Conservation (phyloP, 2,888 invertebrate genomes). For the Parnassius glacialis region DNA sequence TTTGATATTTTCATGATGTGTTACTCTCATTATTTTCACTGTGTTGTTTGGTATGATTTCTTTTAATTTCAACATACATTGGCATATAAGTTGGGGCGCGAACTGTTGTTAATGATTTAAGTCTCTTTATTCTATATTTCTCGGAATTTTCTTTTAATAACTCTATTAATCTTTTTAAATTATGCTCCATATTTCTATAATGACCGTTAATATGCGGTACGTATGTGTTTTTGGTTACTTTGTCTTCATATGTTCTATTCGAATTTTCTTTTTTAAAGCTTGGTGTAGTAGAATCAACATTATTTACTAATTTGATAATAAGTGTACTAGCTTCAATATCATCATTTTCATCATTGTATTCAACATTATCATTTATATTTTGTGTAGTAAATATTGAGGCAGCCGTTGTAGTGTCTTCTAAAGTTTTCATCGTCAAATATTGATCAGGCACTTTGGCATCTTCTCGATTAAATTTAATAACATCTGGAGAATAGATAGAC, state of each 20-base stretch:
- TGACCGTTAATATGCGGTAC: constrained; percentile 71
- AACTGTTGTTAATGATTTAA: constrained; percentile 53
- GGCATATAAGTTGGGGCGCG: constrained; percentile 51
- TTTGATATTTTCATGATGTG: no score
- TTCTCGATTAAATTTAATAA: constrained; percentile 62
- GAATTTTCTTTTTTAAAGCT: constrained; percentile 24
- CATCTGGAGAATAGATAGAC: constrained; percentile 52
- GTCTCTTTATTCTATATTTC: constrained; percentile 52
- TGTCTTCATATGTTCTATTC: constrained; percentile 28
- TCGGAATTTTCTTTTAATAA: constrained; percentile 48
- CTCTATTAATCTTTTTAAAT: constrained; percentile 44
- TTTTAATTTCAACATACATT: constrained; percentile 65
- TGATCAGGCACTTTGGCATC: constrained; percentile 67
- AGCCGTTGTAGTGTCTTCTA: constrained; percentile 27
- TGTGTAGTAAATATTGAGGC: constrained; percentile 33
- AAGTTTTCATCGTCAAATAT: constrained; percentile 42
- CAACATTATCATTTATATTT: constrained; percentile 26
- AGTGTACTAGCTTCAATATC: constrained; percentile 42
- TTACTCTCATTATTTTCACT: constrained; percentile 22
- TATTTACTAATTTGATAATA: constrained; percentile 53
- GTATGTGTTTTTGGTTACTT: constrained; percentile 48
- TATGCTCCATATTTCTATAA: constrained; percentile 57
- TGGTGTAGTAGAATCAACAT: constrained; percentile 38
- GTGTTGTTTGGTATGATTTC: constrained; percentile 47
- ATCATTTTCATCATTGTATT: constrained; percentile 21